These are phyloP conservation scores for Bryconaethiops microstoma DNA, from an alignment of 2,797 vertebrate species.

Conservation along the genomic window DNA sequence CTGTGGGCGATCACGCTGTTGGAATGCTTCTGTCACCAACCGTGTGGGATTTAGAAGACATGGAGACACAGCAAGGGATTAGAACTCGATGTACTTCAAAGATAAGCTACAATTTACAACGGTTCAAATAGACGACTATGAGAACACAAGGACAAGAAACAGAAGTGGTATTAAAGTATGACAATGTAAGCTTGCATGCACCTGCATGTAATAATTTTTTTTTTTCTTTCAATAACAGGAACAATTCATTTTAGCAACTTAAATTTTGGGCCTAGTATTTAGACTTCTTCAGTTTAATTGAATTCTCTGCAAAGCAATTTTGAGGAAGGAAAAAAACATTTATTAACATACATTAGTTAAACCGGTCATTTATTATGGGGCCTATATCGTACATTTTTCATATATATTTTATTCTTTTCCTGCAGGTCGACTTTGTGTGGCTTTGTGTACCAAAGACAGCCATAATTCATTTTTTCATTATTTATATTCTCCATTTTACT, in stretches of 20 bases:
- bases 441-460: too few species aligned
- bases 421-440: too few species aligned
- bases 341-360: too few species aligned
- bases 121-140: not conserved
- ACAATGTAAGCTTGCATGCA: not conserved
- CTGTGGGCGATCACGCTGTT: conserved; percentile 1
- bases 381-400: too few species aligned
- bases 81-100: conserved; percentile 11
- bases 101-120: not conserved
- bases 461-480: too few species aligned
- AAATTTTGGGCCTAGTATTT: not conserved
- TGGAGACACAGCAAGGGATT: conserved; percentile 21
- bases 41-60: conserved; percentile 23
- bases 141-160: not conserved
- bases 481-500: too few species aligned
- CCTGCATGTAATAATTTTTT: not conserved
- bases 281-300: too few species aligned
- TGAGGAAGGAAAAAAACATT: too few species aligned
- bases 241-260: not conserved
- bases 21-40: conserved; percentile 19
- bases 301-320: too few species aligned
- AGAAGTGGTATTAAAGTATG: not conserved
- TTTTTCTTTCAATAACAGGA: not conserved
- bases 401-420: too few species aligned
- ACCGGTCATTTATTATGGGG: too few species aligned